phyloP scores from a whole-genome alignment of 2,888 invertebrate genomes.

The Polietes domitor region DNA sequence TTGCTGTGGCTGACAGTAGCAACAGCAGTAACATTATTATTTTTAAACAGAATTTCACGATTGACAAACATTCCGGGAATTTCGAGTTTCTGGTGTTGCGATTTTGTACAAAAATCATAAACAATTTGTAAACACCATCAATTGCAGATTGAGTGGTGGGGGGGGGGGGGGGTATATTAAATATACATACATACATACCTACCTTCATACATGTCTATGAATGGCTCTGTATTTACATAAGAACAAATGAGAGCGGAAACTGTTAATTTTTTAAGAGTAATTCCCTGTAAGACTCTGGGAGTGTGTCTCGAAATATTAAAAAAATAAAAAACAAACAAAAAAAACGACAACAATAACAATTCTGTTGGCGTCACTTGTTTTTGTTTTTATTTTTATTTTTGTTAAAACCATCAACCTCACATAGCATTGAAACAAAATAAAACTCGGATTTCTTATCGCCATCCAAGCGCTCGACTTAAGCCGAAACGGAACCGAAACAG shows the following conservation, averaged over 20 bases:
- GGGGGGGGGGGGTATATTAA: not conserved
- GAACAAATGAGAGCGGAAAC: conserved; percentile 25
- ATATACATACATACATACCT: conserved; percentile 16
- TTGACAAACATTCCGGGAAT: conserved; percentile 61
- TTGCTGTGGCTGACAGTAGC: conserved; percentile 10
- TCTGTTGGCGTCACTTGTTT: conserved; percentile 34
- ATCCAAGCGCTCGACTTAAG: conserved; percentile 28
- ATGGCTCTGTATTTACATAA: not conserved
- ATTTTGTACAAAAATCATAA: conserved; percentile 43
- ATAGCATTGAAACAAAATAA: conserved; percentile 28
- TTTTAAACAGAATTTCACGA: conserved; percentile 58
- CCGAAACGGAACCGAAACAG: not conserved
- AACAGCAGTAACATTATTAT: conserved; percentile 42
- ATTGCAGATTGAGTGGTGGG: conserved; percentile 24
- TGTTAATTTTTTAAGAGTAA: conserved; percentile 44
- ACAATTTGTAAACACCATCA: conserved; percentile 36
- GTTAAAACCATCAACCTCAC: not conserved
- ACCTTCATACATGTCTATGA: not conserved
- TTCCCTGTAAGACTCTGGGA: not conserved
- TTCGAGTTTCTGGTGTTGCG: conserved; percentile 48
- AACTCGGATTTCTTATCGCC: conserved; percentile 53
- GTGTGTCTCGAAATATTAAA: not conserved
- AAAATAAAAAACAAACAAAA: conserved; percentile 10
- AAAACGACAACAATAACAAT: not conserved
- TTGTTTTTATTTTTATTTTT: conserved; percentile 19